These are phyloP conservation scores for Oplegnathus fasciatus DNA, from an alignment of 2,113 vertebrate species.

Conservation along the genomic window DNA sequence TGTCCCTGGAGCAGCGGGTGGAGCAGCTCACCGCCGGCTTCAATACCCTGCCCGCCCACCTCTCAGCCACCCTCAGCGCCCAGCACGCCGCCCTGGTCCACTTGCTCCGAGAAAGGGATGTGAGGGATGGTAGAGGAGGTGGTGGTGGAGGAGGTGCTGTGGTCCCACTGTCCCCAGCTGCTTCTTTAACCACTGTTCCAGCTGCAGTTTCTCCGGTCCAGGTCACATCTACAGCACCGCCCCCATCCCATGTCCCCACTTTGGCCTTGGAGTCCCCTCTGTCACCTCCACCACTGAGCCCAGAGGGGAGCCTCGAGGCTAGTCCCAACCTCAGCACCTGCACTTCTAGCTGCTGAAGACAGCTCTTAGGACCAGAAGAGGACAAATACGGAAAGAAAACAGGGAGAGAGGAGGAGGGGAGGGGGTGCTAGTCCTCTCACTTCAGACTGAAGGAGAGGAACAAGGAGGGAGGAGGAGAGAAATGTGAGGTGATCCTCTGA, in stretches of 20 bases:
- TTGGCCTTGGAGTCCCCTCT: conserved; percentile 83
- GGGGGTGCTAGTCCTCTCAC: conserved; percentile 32
- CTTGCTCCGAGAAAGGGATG: conserved; percentile 87
- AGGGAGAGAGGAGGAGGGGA: neutral
- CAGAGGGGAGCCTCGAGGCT: conserved; percentile 86
- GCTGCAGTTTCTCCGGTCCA: conserved; percentile 61
- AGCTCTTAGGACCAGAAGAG: conserved; percentile 27
- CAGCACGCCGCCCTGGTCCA: conserved; percentile 95
- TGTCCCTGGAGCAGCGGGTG: conserved; percentile 94
- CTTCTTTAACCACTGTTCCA: conserved; percentile 55
- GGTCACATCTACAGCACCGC: conserved; percentile 36
- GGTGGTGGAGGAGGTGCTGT: conserved; percentile 56
- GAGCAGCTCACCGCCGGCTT: conserved; percentile 93
- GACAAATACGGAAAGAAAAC: conserved; percentile 43
- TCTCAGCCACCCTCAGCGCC: conserved; percentile 91
- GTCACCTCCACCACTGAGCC: conserved; percentile 82
- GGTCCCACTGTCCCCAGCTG: conserved; percentile 67
- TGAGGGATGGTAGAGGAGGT: conserved; percentile 70
- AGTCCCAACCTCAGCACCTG: conserved; percentile 91
- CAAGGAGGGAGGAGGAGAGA: conserved; percentile 26
- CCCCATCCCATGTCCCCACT: conserved; percentile 76
- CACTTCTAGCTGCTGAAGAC: conserved; percentile 92
- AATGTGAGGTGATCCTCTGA: conserved; percentile 57
- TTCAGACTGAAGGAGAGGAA: conserved; percentile 59
- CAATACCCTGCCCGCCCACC: conserved; percentile 91